Evolutionary conservation across 2,888 invertebrate species (phyloP), one percentile per base, ranked within the genome.

Genomic region (Meganola albula): DNA sequence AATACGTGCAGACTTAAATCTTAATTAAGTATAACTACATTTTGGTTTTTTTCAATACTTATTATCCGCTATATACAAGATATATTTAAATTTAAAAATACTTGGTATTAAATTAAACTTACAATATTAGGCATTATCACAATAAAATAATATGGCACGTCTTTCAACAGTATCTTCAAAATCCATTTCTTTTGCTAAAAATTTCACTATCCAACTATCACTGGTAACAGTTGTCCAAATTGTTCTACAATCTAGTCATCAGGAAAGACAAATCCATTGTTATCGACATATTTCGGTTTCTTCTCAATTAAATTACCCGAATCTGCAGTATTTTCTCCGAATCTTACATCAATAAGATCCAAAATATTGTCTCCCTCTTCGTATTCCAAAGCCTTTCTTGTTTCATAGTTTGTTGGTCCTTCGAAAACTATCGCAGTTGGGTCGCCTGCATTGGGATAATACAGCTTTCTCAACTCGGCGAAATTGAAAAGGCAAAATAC

Each of bases 391-490:
- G 27, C 2, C 25, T 40, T 37, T 12, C 48, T 31, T 9, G 21
- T 36, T 0, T 67, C 57, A 9, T 55, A 63, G 40, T 76, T 78
- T 0, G 76, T 78, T 0, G 73, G 75, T 1, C 63, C 78, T 0
- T 66, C 64, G 24, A 77, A 78, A 0, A 67, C 73, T 7, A 78
- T 75, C 0, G 68, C 63, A 12, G 59, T 42, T 0, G 74, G 70
- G 31, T 64, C 65, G 0, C 53, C 34, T 2, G 47, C 44, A 26
- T 58, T 50, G 0, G 68, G 58, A 36, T 61, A 70, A 33, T 70
- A 75, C 2, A 62, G 18, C 24, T 24, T 48, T 46, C 14, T 54
- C 1, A 37, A 27, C 4, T 44, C 47, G n/a, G 25, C 53, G 3
- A 52, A 20, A 13, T 32, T 43, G 5, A 55, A 11, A 5, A 55